Evolutionary conservation across 2,113 vertebrate species (phyloP).

Genomic region (Dipodomys spectabilis): DNA sequence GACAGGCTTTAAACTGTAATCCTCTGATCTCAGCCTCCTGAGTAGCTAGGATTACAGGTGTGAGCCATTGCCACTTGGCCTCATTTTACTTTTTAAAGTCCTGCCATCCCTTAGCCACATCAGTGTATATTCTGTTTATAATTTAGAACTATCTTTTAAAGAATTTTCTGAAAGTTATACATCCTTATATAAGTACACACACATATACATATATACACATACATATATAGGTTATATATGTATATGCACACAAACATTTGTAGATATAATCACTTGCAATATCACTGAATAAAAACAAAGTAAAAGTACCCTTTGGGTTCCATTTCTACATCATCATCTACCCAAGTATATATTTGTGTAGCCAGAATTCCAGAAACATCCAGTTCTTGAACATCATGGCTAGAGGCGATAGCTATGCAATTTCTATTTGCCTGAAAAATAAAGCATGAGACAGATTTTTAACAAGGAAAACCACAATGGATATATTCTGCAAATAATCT

Average conservation of each 20-base stretch:
- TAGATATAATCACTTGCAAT: not conserved
- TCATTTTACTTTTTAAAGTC: too few species aligned
- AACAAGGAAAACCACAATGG: constrained; percentile 25
- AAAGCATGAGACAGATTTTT: constrained; percentile 8
- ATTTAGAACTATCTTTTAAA: not conserved
- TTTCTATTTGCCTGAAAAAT: constrained; percentile 95
- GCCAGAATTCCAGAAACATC: constrained; percentile 98
- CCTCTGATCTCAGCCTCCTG: too few species aligned
- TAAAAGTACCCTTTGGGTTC: constrained; percentile 93
- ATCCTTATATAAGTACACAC: too few species aligned
- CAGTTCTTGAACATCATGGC: constrained; percentile 98
- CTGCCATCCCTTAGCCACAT: not conserved
- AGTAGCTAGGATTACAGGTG: too few species aligned
- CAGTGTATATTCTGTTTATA: not conserved
- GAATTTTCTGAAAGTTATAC: not conserved
- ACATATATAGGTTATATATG: too few species aligned
- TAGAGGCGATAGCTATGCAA: constrained; percentile 98
- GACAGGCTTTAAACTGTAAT: too few species aligned
- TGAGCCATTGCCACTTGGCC: too few species aligned
- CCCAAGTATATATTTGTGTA: constrained; percentile 97
- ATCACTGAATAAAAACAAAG: constrained; percentile 59
- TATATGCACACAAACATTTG: too few species aligned
- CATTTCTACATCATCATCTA: constrained; percentile 94
- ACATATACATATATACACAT: too few species aligned
- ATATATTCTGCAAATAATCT: constrained; percentile 1